These are phyloP conservation scores for Vireo altiloquus DNA, from an alignment of 2,113 vertebrate genomes.

Conservation along the genomic window DNA sequence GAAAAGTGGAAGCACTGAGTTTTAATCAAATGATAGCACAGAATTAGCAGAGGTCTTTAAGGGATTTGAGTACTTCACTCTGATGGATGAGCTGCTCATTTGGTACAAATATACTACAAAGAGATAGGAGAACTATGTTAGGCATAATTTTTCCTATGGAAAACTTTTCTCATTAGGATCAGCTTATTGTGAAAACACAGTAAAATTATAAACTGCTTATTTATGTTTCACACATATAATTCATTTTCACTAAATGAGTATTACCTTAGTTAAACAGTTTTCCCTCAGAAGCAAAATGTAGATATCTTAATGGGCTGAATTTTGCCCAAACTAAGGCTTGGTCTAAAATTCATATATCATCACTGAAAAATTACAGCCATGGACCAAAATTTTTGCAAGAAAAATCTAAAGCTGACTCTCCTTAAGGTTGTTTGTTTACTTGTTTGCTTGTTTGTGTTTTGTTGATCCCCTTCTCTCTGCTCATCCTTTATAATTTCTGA, in stretches of 20 bases:
- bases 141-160: constrained; percentile 3
- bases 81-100: constrained; percentile 24
- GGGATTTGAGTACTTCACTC: neutral
- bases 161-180: neutral
- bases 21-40: constrained; percentile 36
- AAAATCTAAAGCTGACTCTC: neutral
- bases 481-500: neutral
- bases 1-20: neutral
- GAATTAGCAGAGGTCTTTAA: constrained; percentile 36
- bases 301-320: neutral
- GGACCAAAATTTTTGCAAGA: neutral
- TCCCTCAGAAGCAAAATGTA: neutral
- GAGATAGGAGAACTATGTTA: neutral
- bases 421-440: neutral
- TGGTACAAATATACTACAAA: constrained; percentile 11
- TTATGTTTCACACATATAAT: neutral
- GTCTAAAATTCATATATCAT: neutral
- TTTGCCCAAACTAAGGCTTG: neutral
- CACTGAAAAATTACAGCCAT: neutral
- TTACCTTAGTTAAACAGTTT: neutral
- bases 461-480: neutral
- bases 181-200: neutral
- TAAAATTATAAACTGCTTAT: neutral
- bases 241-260: neutral
- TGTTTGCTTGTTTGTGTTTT: neutral